phyloP scores from a whole-genome alignment of 2,797 vertebrate species.

The Argya squamiceps region DNA sequence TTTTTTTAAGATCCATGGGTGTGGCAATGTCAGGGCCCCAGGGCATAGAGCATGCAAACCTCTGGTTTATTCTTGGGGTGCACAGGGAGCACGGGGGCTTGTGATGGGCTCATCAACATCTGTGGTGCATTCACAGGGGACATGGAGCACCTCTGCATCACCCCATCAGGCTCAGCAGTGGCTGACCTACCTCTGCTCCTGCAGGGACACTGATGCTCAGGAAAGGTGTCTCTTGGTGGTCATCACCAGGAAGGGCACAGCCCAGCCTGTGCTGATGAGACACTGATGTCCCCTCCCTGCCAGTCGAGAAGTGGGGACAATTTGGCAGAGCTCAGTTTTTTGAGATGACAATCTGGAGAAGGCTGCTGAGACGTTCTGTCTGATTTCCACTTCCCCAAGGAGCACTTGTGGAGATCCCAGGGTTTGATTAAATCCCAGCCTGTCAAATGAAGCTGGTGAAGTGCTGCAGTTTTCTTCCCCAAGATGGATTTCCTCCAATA shows the following conservation, averaged over 20 bases:
- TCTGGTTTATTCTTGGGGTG: not conserved
- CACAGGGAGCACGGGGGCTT: accelerated
- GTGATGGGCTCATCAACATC: not conserved
- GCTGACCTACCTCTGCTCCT: slow-evolving; percentile 16
- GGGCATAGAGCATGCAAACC: not conserved
- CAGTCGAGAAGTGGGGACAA: not conserved
- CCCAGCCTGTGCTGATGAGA: not conserved
- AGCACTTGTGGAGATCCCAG: not conserved
- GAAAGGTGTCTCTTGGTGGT: not conserved
- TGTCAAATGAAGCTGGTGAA: not conserved
- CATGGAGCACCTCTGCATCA: not conserved
- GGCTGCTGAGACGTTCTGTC: not conserved
- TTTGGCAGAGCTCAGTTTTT: not conserved
- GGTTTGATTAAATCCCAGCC: not conserved
- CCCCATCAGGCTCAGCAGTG: not conserved
- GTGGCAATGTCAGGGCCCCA: not conserved
- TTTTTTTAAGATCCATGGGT: not conserved
- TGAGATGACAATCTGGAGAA: not conserved
- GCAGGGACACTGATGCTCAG: not conserved
- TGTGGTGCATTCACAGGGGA: not conserved
- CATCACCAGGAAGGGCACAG: not conserved
- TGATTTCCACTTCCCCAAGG: not conserved
- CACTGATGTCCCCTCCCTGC: not conserved
- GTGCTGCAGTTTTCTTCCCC: not conserved
- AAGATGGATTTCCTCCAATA: not conserved